These are phyloP conservation scores for Sinhomidia bicolor DNA, from an alignment of 2,888 invertebrate species.

Conservation along the genomic window DNA sequence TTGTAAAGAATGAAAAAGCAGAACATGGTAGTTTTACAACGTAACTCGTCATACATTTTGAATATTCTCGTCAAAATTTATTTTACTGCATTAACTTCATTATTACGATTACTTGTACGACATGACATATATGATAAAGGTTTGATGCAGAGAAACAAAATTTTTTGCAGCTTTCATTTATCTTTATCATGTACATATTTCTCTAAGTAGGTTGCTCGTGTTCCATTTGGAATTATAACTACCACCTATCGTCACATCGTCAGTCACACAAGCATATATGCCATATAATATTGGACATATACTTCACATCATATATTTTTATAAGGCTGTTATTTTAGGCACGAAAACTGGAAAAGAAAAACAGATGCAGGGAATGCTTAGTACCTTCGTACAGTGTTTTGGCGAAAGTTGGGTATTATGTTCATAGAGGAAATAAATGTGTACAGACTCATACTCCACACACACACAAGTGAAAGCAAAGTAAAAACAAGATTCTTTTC, in stretches of 20 bases:
- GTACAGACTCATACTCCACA: neutral
- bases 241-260: neutral
- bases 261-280: no score
- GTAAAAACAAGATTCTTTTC: conserved; percentile 33
- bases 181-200: conserved; percentile 20
- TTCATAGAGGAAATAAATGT: neutral
- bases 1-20: no score
- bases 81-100: conserved; percentile 2
- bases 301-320: no score
- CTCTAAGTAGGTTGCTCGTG: neutral
- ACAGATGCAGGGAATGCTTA: neutral
- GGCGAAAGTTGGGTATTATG: neutral
- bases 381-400: neutral
- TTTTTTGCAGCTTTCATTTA: conserved; percentile 9
- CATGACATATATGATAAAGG: neutral
- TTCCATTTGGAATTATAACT: conserved; percentile 3
- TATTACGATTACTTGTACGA: neutral
- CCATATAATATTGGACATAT: no score
- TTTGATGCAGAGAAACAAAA: neutral
- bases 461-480: conserved; percentile 29
- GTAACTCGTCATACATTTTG: neutral
- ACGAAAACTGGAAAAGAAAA: neutral
- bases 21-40: no score
- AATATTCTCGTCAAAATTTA: neutral
- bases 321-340: no score